Evolutionary conservation across 64 coral and sea anemone genomes (phyloP).

Genomic region (Dendrophyllia cribrosa): DNA sequence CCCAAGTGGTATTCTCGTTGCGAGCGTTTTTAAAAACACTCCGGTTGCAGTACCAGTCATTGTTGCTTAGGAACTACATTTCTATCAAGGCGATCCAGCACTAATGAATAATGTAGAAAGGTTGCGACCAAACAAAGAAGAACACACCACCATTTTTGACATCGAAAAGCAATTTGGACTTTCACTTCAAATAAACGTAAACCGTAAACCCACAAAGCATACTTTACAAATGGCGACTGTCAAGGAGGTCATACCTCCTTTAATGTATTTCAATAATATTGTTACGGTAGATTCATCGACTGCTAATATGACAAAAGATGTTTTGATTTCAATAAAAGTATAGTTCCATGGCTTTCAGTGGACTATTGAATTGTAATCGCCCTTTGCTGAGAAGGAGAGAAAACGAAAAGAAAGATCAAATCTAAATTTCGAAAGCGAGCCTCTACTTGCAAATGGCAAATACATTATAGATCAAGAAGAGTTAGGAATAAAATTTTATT

Average conservation of each 20-base stretch:
- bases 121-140: conserved; percentile 62
- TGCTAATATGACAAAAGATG: no score
- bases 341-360: no score
- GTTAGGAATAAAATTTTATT: no score
- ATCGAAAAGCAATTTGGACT: conserved; percentile 76
- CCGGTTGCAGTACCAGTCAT: conserved; percentile 12
- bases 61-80: conserved; percentile 82
- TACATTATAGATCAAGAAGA: no score
- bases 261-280: no score
- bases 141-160: conserved; percentile 72
- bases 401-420: no score
- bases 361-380: no score
- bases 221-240: conserved; percentile 48
- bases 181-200: conserved; percentile 72
- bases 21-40: conserved; percentile 52
- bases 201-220: conserved; percentile 44
- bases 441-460: not conserved
- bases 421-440: no score
- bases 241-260: no score
- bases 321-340: no score
- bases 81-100: conserved; percentile 77
- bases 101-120: conserved; percentile 63
- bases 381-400: no score
- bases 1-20: conserved; percentile 73
- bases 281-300: no score